These are phyloP conservation scores for Sylvilagus bachmani DNA, from an alignment of 2,113 vertebrate species.

Conservation along the genomic window DNA sequence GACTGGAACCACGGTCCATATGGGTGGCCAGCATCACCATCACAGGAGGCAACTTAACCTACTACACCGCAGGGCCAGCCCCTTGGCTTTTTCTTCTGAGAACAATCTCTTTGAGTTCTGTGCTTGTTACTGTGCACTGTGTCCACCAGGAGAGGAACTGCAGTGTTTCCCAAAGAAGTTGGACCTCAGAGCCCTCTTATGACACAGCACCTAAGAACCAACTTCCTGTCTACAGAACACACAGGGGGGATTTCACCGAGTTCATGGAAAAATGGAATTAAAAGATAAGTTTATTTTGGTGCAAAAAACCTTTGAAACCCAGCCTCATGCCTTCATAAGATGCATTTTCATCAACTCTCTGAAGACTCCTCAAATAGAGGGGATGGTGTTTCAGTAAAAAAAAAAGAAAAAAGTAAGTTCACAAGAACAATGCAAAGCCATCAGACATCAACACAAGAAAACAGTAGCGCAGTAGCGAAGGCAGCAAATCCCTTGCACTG, in stretches of 20 bases:
- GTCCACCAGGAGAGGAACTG: neutral
- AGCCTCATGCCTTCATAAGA: too few species aligned
- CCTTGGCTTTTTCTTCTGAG: neutral
- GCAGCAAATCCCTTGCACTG: neutral
- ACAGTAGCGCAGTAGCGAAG: neutral
- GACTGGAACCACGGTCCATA: too few species aligned
- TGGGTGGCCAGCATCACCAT: too few species aligned
- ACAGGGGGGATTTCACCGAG: neutral
- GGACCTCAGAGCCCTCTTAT: neutral
- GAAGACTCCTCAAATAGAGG: neutral
- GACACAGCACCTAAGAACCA: neutral
- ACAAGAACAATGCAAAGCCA: neutral
- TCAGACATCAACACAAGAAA: neutral
- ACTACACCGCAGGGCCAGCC: too few species aligned
- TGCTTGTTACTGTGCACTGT: neutral
- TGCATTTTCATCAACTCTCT: too few species aligned
- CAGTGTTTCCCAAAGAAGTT: neutral
- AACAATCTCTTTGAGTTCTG: neutral
- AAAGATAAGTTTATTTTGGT: too few species aligned
- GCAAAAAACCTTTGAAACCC: too few species aligned
- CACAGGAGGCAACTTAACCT: too few species aligned
- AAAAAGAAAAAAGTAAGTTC: neutral
- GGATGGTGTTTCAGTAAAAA: neutral
- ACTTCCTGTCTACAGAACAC: neutral
- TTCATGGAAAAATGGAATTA: too few species aligned